These are phyloP conservation scores for Threskiornis aethiopicus DNA, from an alignment of 2,797 vertebrate species.

Conservation along the genomic window DNA sequence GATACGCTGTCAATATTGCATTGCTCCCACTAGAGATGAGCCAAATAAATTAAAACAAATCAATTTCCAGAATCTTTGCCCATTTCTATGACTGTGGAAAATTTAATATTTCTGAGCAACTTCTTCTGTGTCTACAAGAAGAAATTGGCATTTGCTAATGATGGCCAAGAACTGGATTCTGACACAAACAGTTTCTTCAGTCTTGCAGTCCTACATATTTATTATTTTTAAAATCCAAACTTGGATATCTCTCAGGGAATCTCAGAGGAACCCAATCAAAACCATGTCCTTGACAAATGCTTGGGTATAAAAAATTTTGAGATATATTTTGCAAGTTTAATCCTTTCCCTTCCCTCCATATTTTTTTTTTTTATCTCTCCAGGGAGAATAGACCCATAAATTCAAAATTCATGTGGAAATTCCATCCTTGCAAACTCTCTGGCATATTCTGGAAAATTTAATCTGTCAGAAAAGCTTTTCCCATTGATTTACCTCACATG, in stretches of 20 bases:
- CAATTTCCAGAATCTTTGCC: neutral
- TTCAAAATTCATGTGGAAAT: neutral
- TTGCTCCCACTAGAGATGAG: neutral
- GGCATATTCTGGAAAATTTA: neutral
- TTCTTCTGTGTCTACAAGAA: neutral
- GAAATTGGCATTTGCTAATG: neutral
- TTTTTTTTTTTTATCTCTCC: neutral
- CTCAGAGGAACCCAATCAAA: neutral
- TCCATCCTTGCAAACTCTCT: neutral
- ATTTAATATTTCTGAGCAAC: neutral
- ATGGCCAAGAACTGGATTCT: neutral
- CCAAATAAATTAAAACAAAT: neutral
- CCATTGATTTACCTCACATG: neutral
- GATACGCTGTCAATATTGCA: neutral
- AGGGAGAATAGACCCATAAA: neutral
- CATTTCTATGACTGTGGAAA: neutral
- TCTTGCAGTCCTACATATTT: accelerated
- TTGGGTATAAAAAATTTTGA: neutral
- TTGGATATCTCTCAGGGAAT: neutral
- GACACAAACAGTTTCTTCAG: neutral
- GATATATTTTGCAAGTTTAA: neutral
- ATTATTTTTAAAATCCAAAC: neutral
- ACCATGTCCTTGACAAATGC: neutral
- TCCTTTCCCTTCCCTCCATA: neutral
- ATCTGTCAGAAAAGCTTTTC: neutral